Conservation (phyloP, 2,113 vertebrate species). For the Calidris pygmaea region DNA sequence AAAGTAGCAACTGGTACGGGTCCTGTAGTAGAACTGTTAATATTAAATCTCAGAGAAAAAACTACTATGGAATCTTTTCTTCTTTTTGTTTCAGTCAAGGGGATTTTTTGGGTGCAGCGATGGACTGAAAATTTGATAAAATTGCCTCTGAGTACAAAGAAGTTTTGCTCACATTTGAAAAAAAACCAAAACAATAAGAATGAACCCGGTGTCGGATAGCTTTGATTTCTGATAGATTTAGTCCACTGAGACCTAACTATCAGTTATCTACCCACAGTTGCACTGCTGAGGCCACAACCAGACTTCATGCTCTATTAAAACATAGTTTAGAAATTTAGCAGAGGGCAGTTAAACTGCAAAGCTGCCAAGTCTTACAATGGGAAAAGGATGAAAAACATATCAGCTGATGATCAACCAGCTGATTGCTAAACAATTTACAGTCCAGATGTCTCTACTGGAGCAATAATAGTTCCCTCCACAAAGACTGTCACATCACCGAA, state of each 20-base stretch:
- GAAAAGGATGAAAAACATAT: neutral
- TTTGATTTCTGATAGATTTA: neutral
- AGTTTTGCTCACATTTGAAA: neutral
- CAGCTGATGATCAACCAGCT: neutral
- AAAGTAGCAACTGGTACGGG: neutral
- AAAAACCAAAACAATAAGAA: neutral
- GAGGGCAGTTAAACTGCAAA: neutral
- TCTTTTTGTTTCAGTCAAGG: neutral
- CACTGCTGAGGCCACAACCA: neutral
- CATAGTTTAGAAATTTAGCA: neutral
- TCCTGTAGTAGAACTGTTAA: neutral
- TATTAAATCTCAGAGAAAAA: neutral
- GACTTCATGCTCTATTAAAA: neutral
- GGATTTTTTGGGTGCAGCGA: neutral
- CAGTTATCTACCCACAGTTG: neutral
- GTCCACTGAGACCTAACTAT: neutral
- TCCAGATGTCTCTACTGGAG: neutral
- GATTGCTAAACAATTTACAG: neutral
- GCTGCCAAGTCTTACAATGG: neutral
- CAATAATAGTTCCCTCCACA: neutral
- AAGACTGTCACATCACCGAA: accelerated
- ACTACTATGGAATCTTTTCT: neutral
- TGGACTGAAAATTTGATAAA: neutral
- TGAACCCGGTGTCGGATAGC: neutral
- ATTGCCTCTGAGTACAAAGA: neutral